Evolutionary conservation across 2,888 invertebrate species (phyloP).

Genomic region (Stenoptilia bipunctidactyla): DNA sequence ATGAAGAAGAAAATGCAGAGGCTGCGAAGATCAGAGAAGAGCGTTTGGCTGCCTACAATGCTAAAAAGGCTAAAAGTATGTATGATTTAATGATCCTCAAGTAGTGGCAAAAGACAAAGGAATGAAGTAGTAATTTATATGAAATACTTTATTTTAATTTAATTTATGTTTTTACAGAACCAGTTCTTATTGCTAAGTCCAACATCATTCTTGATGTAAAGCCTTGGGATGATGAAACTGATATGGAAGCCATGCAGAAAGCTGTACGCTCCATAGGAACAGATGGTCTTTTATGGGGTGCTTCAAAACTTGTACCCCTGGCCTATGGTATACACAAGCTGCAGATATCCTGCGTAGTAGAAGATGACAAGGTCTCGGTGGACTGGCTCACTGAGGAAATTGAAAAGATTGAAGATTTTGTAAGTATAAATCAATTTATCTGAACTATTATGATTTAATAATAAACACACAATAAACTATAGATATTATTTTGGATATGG

Average conservation of each 20-base stretch:
- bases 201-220: conserved; percentile 95
- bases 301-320: conserved; percentile 89
- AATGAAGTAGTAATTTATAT: too few species aligned
- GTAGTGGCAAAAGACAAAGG: too few species aligned
- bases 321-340: conserved; percentile 94
- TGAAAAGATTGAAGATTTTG: conserved; percentile 85
- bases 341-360: conserved; percentile 92
- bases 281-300: conserved; percentile 96
- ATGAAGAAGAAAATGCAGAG: conserved; percentile 82
- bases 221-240: conserved; percentile 94
- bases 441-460: too few species aligned
- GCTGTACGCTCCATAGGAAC: conserved; percentile 80
- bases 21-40: conserved; percentile 84
- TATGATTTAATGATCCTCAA: conserved; percentile 21
- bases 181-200: conserved; percentile 92
- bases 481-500: too few species aligned
- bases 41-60: conserved; percentile 89
- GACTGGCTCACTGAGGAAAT: conserved; percentile 91
- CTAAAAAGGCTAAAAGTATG: conserved; percentile 90
- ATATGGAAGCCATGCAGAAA: conserved; percentile 87
- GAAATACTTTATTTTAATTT: not conserved
- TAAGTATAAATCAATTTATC: too few species aligned
- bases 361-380: conserved; percentile 95
- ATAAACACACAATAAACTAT: too few species aligned
- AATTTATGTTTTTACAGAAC: conserved; percentile 67